Percentiles rank a stretch among this genome's conserved stretches.
These are phyloP conservation scores for Bimastos eiseni DNA, from an alignment of 2,888 invertebrate species.

Conservation along the genomic window DNA sequence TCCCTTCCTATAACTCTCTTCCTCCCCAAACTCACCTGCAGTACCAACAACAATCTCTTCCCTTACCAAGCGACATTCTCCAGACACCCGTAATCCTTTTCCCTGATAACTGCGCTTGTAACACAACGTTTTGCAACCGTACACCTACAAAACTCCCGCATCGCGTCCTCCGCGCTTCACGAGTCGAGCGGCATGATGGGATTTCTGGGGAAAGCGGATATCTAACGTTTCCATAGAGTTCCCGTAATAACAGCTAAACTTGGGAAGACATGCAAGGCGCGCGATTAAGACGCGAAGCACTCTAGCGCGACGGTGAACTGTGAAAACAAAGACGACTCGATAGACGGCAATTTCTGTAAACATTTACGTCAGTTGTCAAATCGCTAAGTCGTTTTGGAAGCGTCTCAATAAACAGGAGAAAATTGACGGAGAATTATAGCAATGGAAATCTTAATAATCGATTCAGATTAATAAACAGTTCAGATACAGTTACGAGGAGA, in stretches of 20 bases:
- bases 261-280: not conserved
- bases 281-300: not conserved
- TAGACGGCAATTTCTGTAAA: not conserved
- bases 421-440: not conserved
- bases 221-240: not conserved
- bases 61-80: not conserved
- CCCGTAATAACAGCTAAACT: not conserved
- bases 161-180: not conserved
- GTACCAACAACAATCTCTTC: not conserved
- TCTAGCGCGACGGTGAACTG: not conserved
- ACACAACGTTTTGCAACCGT: not conserved
- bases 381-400: not conserved
- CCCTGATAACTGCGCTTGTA: not conserved
- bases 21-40: not conserved
- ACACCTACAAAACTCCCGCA: not conserved
- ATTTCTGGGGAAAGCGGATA: not conserved
- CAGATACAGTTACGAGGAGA: not conserved
- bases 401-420: not conserved
- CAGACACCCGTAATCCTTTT: not conserved
- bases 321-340: not conserved
- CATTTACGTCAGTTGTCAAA: conserved; percentile 16
- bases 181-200: not conserved
- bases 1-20: not conserved
- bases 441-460: not conserved
- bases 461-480: not conserved